Evolutionary conservation across 1,140 invertebrate species (phyloP).

Genomic region (Thrips palmi): DNA sequence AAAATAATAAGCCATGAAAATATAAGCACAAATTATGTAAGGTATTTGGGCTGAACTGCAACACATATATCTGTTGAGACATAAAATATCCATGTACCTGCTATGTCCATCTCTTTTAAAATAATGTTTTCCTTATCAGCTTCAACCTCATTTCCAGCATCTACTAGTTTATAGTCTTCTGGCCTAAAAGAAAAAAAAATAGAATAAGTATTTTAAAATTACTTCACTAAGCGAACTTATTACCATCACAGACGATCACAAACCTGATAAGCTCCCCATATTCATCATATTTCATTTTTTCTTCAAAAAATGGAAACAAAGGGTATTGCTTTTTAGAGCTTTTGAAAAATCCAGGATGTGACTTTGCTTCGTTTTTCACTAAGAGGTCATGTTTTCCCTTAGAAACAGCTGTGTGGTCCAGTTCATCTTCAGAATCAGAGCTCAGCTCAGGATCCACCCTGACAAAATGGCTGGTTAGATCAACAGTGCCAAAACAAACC

Average conservation of each 20-base stretch:
- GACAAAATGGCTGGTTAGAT: slow-evolving; percentile 13
- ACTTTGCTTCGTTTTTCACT: slow-evolving; percentile 48
- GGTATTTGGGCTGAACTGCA: too few species aligned
- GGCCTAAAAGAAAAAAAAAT: slow-evolving; percentile 30
- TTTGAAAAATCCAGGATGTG: slow-evolving; percentile 66
- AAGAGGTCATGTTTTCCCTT: slow-evolving; percentile 76
- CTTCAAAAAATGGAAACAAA: slow-evolving; percentile 91
- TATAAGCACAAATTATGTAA: slow-evolving; percentile 12
- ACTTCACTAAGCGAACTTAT: slow-evolving; percentile 7
- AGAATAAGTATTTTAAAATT: slow-evolving; percentile 10
- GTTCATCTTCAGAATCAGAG: slow-evolving; percentile 73
- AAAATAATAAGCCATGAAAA: slow-evolving; percentile 13
- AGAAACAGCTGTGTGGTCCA: slow-evolving; percentile 54
- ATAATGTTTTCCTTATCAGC: slow-evolving; percentile 55
- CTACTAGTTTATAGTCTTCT: slow-evolving; percentile 74
- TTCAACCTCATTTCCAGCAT: slow-evolving; percentile 37
- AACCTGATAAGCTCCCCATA: slow-evolving; percentile 82
- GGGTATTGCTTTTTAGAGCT: slow-evolving; percentile 84
- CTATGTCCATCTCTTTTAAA: slow-evolving; percentile 33
- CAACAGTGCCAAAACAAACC: slow-evolving; percentile 1
- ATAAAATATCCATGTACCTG: slow-evolving; percentile 20
- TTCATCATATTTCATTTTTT: slow-evolving; percentile 82
- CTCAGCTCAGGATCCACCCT: slow-evolving; percentile 47
- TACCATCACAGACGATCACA: slow-evolving; percentile 9
- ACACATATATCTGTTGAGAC: slow-evolving; percentile 6